Base-by-base conservation (phyloP, 2,113 vertebrate genomes). In the Catharus fuscescens region DNA sequence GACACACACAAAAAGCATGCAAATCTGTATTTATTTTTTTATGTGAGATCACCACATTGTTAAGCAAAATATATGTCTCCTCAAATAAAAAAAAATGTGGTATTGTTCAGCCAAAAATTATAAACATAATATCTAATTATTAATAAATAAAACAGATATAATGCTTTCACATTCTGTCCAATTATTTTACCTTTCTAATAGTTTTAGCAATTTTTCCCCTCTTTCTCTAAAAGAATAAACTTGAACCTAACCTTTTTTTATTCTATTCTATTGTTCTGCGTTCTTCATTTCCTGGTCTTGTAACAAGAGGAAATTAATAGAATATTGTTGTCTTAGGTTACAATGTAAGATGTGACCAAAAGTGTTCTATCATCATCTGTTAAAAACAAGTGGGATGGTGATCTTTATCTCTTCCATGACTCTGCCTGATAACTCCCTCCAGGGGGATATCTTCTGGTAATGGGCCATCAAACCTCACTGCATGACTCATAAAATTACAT, bases 1-100 rank as follows among this genome's bases (percentile, higher is more conserved):
- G 7, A 38, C 12, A 57, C 14, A 52, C 9, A 32, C 2, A 50
- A 40, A 59, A 50, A 12, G 0, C 4, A 34, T 8, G 3, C 8
- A 57, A 57, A 26, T 4, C 14, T n/a, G 9, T 45, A 57, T 88
- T 82, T 88, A 12, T 53, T 21, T 45, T 74, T 45, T 6, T 10
- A 52, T 44, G 8, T 79, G 47, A 82, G 31, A 57, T 62, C 57
- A 52, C 3, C 7, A 77, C 10, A 61, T 9, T 3, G 2, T 65
- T 48, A 81, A 24, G 18, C 1, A 85, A 92, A 90, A 54, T 14
- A 66, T 4, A 80, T 8, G 6, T 57, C 8, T 80, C 15, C 15
- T 60, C 9, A 77, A 72, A 52, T 42, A 16, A 76, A 77, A 80
- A 50, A 61, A 64, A 34, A 34, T 3, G 3, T 18, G 4, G 2